Evolutionary conservation across 2,797 vertebrate species (phyloP).

Genomic region (Malurus leucopterus): DNA sequence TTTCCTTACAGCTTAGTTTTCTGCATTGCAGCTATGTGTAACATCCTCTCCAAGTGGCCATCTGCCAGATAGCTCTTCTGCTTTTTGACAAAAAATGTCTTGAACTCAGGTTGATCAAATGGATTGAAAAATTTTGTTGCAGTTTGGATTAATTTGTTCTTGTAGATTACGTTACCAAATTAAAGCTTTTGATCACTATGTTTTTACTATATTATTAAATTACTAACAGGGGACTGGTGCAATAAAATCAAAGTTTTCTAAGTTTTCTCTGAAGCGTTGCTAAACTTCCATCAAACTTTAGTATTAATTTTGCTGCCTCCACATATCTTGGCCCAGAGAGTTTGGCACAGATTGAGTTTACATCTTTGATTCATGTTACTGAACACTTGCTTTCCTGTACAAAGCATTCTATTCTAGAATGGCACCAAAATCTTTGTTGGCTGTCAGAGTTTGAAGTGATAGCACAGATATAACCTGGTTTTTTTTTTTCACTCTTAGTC

Average conservation of each 20-base stretch:
- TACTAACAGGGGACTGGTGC: neutral
- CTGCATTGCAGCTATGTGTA: neutral
- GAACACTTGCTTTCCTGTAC: neutral
- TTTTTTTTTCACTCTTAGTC: neutral
- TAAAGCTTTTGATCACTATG: neutral
- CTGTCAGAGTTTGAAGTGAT: neutral
- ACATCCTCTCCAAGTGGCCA: neutral
- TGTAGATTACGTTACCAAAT: neutral
- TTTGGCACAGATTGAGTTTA: neutral
- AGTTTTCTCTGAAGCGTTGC: neutral
- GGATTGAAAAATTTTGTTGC: neutral
- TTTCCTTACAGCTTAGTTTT: neutral
- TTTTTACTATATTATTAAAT: neutral
- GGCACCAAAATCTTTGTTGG: neutral
- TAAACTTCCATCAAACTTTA: neutral
- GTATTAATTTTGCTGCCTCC: neutral
- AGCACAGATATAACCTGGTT: neutral
- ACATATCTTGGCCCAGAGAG: neutral
- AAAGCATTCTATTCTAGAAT: neutral
- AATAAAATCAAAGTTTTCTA: neutral
- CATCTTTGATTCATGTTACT: neutral
- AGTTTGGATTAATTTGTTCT: neutral
- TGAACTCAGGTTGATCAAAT: neutral
- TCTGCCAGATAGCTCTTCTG: neutral
- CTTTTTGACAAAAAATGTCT: neutral